Conservation (phyloP, 1,140 invertebrate species). For the Papilio polytes region DNA sequence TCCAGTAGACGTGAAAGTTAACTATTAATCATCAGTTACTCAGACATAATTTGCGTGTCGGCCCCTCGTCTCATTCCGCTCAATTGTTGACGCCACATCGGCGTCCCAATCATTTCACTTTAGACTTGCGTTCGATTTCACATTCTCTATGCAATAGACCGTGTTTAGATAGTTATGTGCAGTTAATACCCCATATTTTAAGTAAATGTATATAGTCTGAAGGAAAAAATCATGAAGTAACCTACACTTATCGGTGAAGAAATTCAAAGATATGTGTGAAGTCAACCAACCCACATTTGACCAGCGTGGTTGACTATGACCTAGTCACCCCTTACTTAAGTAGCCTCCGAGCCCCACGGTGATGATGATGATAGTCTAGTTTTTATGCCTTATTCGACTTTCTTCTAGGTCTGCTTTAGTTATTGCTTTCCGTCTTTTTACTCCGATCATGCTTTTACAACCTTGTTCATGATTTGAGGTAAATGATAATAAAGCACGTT, state of each 20-base stretch:
- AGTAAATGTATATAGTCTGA: too few relatives aligned
- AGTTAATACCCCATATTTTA: neutral
- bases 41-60: constrained; percentile 23
- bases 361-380: too few relatives aligned
- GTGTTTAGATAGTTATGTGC: neutral
- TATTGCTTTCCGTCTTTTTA: too few relatives aligned
- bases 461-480: neutral
- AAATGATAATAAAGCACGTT: neutral
- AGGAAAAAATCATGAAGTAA: too few relatives aligned
- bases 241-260: too few relatives aligned
- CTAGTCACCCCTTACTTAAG: too few relatives aligned
- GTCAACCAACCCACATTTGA: too few relatives aligned
- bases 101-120: constrained; percentile 30
- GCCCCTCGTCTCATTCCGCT: constrained; percentile 13
- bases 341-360: too few relatives aligned
- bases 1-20: neutral
- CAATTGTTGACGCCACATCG: constrained; percentile 30
- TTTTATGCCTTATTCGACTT: too few relatives aligned
- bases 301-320: too few relatives aligned
- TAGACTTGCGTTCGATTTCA: constrained; percentile 30
- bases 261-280: too few relatives aligned
- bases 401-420: neutral
- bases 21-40: neutral
- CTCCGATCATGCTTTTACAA: neutral
- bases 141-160: constrained; percentile 7